A percentile compares a stretch with the other conserved stretches of the same genome.
These are phyloP conservation scores for Amphilophus citrinellus DNA, from an alignment of 2,113 vertebrate genomes.

Conservation along the genomic window DNA sequence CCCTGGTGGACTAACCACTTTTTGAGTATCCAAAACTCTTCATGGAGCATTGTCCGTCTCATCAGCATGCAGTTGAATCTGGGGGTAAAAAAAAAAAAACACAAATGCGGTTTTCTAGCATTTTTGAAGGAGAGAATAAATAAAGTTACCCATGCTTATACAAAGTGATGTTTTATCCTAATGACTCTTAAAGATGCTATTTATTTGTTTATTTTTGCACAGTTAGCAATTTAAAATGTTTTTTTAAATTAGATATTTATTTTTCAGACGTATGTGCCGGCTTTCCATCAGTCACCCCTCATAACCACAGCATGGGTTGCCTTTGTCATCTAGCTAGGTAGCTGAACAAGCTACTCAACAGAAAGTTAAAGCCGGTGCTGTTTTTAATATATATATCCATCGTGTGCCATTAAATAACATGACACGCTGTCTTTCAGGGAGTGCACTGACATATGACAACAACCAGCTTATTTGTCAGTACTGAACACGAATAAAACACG, in stretches of 20 bases:
- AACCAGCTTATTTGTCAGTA: background rate
- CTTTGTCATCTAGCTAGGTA: conserved; percentile 47
- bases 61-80: conserved; percentile 46
- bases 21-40: conserved; percentile 55
- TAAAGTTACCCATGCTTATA: background rate
- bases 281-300: background rate
- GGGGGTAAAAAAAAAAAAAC: background rate
- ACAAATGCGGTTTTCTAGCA: background rate
- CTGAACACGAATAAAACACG: background rate
- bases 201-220: too few species aligned
- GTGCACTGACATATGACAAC: rapidly evolving
- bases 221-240: too few species aligned
- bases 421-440: rapidly evolving
- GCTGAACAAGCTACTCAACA: background rate
- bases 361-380: background rate
- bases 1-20: conserved; percentile 61
- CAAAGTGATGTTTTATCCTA: background rate
- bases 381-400: background rate
- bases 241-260: background rate
- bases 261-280: too few species aligned
- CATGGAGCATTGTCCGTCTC: conserved; percentile 49
- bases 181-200: background rate
- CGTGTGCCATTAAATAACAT: background rate
- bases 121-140: background rate
- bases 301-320: background rate